phyloP scores from a whole-genome alignment of 2,797 vertebrate species.

The Remorina albescens region DNA sequence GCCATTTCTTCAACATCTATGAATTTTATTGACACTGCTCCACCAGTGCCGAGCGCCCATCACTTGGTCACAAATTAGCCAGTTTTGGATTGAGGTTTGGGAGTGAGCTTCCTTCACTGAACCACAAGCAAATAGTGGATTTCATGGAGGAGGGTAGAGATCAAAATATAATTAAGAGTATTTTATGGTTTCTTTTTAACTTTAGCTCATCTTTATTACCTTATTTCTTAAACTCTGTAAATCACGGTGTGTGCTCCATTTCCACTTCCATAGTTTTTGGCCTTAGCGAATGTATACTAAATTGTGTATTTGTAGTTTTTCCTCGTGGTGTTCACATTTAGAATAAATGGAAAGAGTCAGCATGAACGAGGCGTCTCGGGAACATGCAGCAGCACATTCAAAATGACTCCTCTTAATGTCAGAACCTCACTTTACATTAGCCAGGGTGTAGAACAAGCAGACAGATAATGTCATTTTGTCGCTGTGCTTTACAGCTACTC shows the following conservation, averaged over 20 bases:
- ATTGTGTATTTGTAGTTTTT: conserved; percentile 38
- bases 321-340: conserved; percentile 64
- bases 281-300: conserved; percentile 21
- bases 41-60: conserved; percentile 20
- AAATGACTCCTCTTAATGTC: conserved; percentile 81
- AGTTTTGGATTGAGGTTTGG: conserved; percentile 57
- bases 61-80: conserved; percentile 62
- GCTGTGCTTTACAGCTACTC: conserved; percentile 65
- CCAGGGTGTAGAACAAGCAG: conserved; percentile 76
- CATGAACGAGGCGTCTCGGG: conserved; percentile 53
- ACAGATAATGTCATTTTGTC: conserved; percentile 82
- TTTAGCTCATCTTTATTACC: conserved; percentile 9
- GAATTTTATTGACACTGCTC: conserved; percentile 69
- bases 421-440: conserved; percentile 83
- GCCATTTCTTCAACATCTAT: conserved; percentile 75
- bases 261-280: conserved; percentile 1
- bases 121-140: conserved; percentile 7
- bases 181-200: conserved; percentile 2
- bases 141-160: background rate
- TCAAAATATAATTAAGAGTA: conserved; percentile 4
- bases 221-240: conserved; percentile 8
- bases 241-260: conserved; percentile 9
- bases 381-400: conserved; percentile 63
- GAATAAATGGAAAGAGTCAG: conserved; percentile 61
- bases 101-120: conserved; percentile 19